These are phyloP conservation scores for Drosophila nigromelanica DNA, from an alignment of 1,140 invertebrate genomes.

Conservation along the genomic window DNA sequence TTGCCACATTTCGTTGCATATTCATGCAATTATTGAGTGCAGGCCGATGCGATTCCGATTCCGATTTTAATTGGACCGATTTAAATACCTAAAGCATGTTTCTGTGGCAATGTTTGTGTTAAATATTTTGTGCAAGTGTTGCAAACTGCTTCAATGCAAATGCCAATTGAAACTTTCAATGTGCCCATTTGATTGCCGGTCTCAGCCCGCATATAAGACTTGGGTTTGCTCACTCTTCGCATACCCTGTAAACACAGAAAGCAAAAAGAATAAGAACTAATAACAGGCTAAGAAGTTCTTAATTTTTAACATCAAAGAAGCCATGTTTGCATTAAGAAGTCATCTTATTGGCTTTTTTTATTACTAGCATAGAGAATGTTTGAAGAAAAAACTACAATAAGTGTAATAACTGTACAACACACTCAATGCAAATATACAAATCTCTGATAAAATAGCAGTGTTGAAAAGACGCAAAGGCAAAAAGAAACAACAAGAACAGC, in stretches of 20 bases:
- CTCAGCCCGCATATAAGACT: background rate
- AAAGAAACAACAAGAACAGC: no score
- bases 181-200: constrained; percentile 12
- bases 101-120: constrained; percentile 17
- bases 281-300: background rate
- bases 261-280: background rate
- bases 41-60: constrained; percentile 42
- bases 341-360: no score
- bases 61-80: constrained; percentile 65
- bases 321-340: no score
- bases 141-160: constrained; percentile 8
- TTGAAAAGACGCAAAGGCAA: no score
- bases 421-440: no score
- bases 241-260: background rate
- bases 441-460: no score
- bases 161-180: constrained; percentile 19
- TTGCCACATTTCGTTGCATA: constrained; percentile 61
- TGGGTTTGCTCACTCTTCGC: background rate
- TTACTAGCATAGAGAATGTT: no score
- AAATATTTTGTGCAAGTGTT: constrained; percentile 27
- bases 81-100: constrained; percentile 32
- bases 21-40: constrained; percentile 66
- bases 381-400: no score
- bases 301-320: background rate
- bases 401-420: no score